These are phyloP conservation scores for Piprites chloris DNA, from an alignment of 2,113 vertebrate genomes.

Conservation along the genomic window DNA sequence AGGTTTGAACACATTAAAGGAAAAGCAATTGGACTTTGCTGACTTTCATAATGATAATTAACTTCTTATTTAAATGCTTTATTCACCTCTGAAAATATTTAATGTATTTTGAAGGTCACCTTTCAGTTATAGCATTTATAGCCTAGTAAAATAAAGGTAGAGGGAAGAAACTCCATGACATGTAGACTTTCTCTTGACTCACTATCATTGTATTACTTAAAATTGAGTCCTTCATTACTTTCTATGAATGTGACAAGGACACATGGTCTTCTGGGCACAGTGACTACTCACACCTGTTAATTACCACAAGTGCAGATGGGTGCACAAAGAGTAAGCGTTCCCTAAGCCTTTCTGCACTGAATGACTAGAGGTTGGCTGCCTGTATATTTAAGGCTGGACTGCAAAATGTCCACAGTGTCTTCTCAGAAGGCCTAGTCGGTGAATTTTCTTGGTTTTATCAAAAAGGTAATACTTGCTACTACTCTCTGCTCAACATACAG, in stretches of 20 bases:
- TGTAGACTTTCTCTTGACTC: not conserved
- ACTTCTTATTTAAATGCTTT: not conserved
- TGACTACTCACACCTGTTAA: not conserved
- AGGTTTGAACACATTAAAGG: not conserved
- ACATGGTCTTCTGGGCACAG: not conserved
- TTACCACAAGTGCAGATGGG: not conserved
- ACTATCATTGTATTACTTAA: not conserved
- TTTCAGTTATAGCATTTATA: not conserved
- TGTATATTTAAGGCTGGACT: not conserved
- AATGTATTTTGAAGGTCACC: not conserved
- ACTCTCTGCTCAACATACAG: not conserved
- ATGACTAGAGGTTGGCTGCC: not conserved
- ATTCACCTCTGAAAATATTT: not conserved
- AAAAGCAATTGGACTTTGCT: not conserved
- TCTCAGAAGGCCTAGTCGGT: not conserved
- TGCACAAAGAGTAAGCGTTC: not conserved
- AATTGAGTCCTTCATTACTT: not conserved
- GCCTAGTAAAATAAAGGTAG: not conserved
- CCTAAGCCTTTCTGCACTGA: not conserved
- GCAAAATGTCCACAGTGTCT: not conserved
- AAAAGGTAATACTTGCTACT: not conserved
- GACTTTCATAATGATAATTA: not conserved
- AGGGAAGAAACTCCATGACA: not conserved
- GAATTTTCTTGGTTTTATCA: not conserved
- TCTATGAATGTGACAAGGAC: not conserved